Base-by-base conservation (phyloP, 2,113 vertebrate genomes). In the Myotis brandtii region DNA sequence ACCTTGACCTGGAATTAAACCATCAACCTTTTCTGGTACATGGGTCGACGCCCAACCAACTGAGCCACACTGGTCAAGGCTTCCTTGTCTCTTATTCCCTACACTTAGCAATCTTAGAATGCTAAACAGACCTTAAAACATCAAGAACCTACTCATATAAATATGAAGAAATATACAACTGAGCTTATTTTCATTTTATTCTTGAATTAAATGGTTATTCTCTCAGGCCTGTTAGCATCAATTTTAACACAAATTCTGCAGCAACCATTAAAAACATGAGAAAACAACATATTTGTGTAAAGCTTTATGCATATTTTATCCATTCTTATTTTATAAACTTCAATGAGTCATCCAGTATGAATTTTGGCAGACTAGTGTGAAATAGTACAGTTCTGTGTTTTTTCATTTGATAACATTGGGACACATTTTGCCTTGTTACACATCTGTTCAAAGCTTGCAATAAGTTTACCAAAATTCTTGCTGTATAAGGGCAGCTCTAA, bases 301-400 rank as follows among this genome's bases (percentile, higher is more conserved):
- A 54, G 16, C 20, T 87, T 87, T 89, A 52, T 93, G 76, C 43
- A 43, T 92, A 90, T 96, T 96, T 95, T 81, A 91, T 66, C 50
- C 67, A 21, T 72, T 97, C 92, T 96, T 93, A 81, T 93, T 96
- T 94, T 94, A 93, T 91, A 95, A 95, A 94, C 77, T 93, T 96
- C 72, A 94, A 4, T 94, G 94, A 89, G 18, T 96, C 88, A 87
- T 83, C 83, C 40, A 97, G 7, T 9, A 91, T 94, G 86, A 96
- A 86, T 75, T 67, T 96, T 97, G 92, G 84, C 95, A 97, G 75
- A 92, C 16, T 32, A 27, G 25, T 89, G 34, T 92, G 40, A 89
- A 86, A 89, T 66, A 87, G 66, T 52, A 82, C 46, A 90, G 43
- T 81, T 94, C 18, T 79, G 43, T 86, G 79, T 62, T 73, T 93